Base-by-base conservation (phyloP, 1,140 invertebrate species). In the Zaprionus tsacasi region DNA sequence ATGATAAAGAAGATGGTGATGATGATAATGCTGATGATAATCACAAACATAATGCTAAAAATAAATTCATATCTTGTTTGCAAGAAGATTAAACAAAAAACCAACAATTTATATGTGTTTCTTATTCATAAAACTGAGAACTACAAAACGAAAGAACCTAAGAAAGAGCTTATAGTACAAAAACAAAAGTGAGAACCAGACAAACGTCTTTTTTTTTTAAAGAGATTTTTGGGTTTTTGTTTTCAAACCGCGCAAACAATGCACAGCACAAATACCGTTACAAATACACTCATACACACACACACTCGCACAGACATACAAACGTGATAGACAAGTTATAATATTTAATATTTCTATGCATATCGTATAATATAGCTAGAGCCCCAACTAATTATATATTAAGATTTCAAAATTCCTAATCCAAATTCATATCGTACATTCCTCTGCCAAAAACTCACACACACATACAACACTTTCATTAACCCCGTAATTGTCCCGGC, bases 51-150 rank as follows among this genome's bases (percentile, higher is more conserved):
- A 64, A 72, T 68, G 58, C 67, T 64, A 76, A 45, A 45, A 45
- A 79, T 71, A 89, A 78, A 74, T 58, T 76, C 66, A 77, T 85
- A 79, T 88, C 75, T 88, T 88, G 81, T 91, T 83, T 88, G 68
- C 76, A 61, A 82, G 74, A 88, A 81, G 75, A 89, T 88, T 91
- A 88, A 91, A 91, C 75, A 82, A 91, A 82, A 81, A 76, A 67
- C 25, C 52, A 83, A 80, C 54, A 60, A 81, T 78, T 70, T 83
- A 65, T 63, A 88, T 82, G 83, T 85, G 72, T 91, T 91, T 91
- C 83, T 85, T 88, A 88, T 88, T 83, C 48, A 61, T 64, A 54
- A 68, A 71, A 56, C 33, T 45, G 40, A 15, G n/a, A 35, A 21
- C 6, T 1, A 59, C 11, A 64, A 35, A 61, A 36, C 7, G 13